Evolutionary conservation across 2,888 invertebrate genomes (phyloP).

Genomic region (Cheilosia pagana): DNA sequence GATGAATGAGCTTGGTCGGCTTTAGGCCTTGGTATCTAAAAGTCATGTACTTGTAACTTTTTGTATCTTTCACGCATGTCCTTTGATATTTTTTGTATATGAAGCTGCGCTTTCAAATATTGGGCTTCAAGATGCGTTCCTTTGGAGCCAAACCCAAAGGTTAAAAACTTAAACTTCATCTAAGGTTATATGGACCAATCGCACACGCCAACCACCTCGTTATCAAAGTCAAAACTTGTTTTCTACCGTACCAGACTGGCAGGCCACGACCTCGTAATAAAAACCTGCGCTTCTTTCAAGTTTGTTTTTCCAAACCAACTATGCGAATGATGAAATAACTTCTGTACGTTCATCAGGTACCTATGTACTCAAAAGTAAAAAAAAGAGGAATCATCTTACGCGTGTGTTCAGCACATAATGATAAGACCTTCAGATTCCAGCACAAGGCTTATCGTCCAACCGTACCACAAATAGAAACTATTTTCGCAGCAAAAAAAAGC

Average conservation of each 20-base stretch:
- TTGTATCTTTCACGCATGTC: too few relatives aligned
- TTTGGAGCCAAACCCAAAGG: too few relatives aligned
- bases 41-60: too few relatives aligned
- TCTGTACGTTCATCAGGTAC: conserved; percentile 26
- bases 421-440: background rate
- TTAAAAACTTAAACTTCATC: background rate
- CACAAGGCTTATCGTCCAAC: background rate
- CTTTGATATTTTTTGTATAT: too few relatives aligned
- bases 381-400: conserved; percentile 1
- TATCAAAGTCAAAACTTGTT: background rate
- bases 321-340: conserved; percentile 27
- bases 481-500: background rate
- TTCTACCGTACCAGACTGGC: background rate
- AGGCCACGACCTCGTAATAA: conserved; percentile 16
- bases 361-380: background rate
- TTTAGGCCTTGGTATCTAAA: too few relatives aligned
- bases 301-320: conserved; percentile 8
- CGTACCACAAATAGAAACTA: conserved; percentile 11
- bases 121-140: too few relatives aligned
- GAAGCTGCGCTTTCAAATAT: too few relatives aligned
- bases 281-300: conserved; percentile 16
- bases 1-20: too few relatives aligned
- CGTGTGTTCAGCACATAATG: conserved; percentile 19
- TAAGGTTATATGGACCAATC: background rate
- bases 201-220: too few relatives aligned